A percentile compares a stretch with the other conserved stretches of the same genome.
Conservation (phyloP, 1,140 invertebrate genomes). For the Saccostrea echinata region DNA sequence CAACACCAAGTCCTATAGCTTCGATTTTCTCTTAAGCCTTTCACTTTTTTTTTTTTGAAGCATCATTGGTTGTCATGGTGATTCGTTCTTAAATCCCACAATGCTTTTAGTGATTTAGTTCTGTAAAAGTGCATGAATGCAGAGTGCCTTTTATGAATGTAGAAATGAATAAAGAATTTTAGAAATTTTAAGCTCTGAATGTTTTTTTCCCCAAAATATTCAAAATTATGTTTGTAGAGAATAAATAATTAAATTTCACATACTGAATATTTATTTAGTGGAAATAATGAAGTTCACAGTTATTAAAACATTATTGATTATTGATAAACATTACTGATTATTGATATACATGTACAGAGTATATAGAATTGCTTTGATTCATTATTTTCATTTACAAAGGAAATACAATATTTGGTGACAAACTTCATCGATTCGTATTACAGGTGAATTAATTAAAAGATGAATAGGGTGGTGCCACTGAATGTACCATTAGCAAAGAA, state of each 20-base stretch:
- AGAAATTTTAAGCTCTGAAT: too few species aligned
- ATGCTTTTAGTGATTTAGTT: slow-evolving; percentile 7
- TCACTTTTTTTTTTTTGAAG: slow-evolving; percentile 35
- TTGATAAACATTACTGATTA: too few species aligned
- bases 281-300: too few species aligned
- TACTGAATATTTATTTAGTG: too few species aligned
- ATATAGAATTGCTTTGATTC: too few species aligned
- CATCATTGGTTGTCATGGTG: slow-evolving; percentile 9
- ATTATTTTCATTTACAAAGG: too few species aligned
- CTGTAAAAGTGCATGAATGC: not conserved
- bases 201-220: too few species aligned
- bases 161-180: not conserved
- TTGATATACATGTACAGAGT: too few species aligned
- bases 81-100: slow-evolving; percentile 6
- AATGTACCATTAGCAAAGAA: slow-evolving; percentile 5
- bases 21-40: slow-evolving; percentile 23
- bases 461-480: slow-evolving; percentile 10
- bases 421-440: not conserved
- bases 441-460: not conserved
- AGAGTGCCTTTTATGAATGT: not conserved
- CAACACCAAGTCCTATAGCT: not conserved
- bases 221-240: too few species aligned
- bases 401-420: too few species aligned
- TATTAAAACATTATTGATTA: too few species aligned
- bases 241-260: too few species aligned